Base-by-base conservation (phyloP, 1,140 invertebrate genomes). In the Drosophila varians region DNA sequence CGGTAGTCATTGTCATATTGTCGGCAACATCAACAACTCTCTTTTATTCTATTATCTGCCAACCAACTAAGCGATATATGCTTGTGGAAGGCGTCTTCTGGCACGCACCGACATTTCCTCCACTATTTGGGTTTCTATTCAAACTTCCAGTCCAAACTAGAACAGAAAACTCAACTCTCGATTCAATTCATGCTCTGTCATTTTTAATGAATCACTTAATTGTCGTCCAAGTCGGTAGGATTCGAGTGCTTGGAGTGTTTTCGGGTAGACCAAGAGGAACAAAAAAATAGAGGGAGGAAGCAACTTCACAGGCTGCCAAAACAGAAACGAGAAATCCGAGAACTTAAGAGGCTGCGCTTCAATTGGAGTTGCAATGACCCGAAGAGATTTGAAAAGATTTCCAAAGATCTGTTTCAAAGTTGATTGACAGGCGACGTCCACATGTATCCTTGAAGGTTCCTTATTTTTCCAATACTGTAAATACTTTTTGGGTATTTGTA, bases 171-270 rank as follows among this genome's bases (percentile, higher is more conserved):
- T 62, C 61, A 62, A 58, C 54, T 72, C 34, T 79, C 72, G 72
- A 86, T 87, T 86, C 57, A 87, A 84, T 87, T 86, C 72, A 76
- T 80, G 72, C 76, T 80, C 82, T 86, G 80, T 86, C 82, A 82
- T 82, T 87, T 87, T 88, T 88, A 87, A 87, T 87, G 83, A 87
- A 88, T 87, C 82, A 77, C 83, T 87, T 87, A 87, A 87, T 87
- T 87, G 82, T 82, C 74, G 69, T 77, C 61, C 77, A 68, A 69
- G 62, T n/a, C n/a, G n/a, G n/a, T n/a, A 66, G 42, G 58, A 64
- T 49, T 46, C 28, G 53, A 70, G 61, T 77, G 69, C n/a, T n/a
- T 82, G 42, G 16, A 58, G 53, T 19, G 58, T 34, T 62, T 60
- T 14, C 34, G 52, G 36, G 16, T n/a, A n/a, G n/a, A n/a, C n/a